Evolutionary conservation across 2,113 vertebrate species (phyloP), one percentile per base, ranked within the genome.

Genomic region (Pao palembangensis): DNA sequence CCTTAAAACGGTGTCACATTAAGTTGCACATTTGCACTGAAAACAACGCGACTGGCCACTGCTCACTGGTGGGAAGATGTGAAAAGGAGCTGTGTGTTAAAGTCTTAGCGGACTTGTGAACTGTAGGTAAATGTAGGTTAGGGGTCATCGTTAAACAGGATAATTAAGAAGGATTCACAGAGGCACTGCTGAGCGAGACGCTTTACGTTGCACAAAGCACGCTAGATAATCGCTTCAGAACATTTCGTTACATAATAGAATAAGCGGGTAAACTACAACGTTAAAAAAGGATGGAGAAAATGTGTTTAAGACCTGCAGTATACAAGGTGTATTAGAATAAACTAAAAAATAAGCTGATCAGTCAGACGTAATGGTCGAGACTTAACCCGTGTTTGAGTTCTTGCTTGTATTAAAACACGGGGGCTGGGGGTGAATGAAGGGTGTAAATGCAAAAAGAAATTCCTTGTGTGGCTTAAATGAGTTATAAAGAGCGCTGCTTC

Each of bases 231-330:
- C 63, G 10, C 56, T 63, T 64, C 63, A 59, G 74, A 54, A 57
- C 71, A 68, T 74, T 66, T 65, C 47, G 66, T 88, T 88, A 78
- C 72, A 73, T 84, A 84, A 85, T 5, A 73, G 55, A 73, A 74
- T 50, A 65, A 80, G 57, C 69, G 61, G 73, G 43, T 58, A 55
- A 78, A 79, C 52, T 38, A 62, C 28, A 78, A 76, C 72, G 59
- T 67, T 75, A 85, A 73, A 69, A 76, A 55, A 47, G 44, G 44
- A 63, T 47, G 63, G 7, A 50, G 58, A 62, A 60, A 71, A 50
- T 4, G 51, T 42, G 38, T 51, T 56, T 61, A 49, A 49, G 8
- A 17, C 44, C 44, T 47, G 44, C 44, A 38, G 34, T 47, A 3
- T 47, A 69, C 44, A 51, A n/a, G 51, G 42, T 31, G 52, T 54